phyloP scores from a whole-genome alignment of 2,113 vertebrate genomes.

The Campylomormyrus numenius region DNA sequence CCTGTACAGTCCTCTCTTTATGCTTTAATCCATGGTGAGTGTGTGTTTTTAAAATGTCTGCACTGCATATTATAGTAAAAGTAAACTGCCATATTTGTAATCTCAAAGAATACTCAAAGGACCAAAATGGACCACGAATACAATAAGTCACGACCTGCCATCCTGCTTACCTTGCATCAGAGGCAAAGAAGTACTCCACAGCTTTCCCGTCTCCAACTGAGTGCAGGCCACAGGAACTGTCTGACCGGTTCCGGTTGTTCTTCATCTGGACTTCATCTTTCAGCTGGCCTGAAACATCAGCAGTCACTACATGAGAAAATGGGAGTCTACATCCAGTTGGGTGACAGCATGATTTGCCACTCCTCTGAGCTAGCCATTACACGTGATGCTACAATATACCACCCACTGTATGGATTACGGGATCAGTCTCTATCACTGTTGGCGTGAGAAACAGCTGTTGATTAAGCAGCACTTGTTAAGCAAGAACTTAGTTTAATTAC shows the following conservation, averaged over 20 bases:
- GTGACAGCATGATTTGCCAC: not conserved
- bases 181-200: constrained; percentile 93
- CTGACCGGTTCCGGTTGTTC: constrained; percentile 62
- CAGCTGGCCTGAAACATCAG: constrained; percentile 40
- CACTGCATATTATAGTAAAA: not conserved
- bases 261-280: constrained; percentile 48
- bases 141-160: not conserved
- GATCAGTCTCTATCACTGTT: not conserved
- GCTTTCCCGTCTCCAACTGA: constrained; percentile 69
- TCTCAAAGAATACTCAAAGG: not conserved
- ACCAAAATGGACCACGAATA: not conserved
- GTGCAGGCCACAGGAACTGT: constrained; percentile 67
- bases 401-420: not conserved
- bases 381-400: not conserved
- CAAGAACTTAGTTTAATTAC: not conserved
- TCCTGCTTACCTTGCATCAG: constrained; percentile 80
- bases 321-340: not conserved
- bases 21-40: not conserved
- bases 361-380: not conserved
- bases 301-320: not conserved
- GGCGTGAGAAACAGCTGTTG: not conserved
- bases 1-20: not conserved
- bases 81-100: not conserved
- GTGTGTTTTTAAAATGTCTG: not conserved
- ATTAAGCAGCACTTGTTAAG: not conserved